Conservation (phyloP, 2,888 invertebrate genomes). For the Achlya flavicornis region DNA sequence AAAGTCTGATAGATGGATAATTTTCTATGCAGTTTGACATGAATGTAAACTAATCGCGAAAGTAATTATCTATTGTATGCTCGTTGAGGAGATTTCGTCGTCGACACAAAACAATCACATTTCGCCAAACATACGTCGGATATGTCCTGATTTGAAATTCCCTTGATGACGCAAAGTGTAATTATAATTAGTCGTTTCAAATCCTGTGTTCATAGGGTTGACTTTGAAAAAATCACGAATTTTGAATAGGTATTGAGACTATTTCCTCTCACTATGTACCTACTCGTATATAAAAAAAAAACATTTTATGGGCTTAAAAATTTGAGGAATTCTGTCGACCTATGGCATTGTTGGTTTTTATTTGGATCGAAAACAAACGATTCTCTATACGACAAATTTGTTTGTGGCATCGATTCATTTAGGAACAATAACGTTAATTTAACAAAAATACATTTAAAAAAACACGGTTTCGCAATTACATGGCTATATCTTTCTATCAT, state of each 20-base stretch:
- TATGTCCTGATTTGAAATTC: slow-evolving; percentile 33
- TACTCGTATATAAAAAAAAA: no score
- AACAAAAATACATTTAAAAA: no score
- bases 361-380: no score
- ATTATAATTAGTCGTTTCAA: slow-evolving; percentile 47
- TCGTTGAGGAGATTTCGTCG: slow-evolving; percentile 24
- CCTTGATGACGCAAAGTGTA: slow-evolving; percentile 36
- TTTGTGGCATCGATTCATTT: no score
- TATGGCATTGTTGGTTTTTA: no score
- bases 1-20: neutral
- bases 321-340: no score
- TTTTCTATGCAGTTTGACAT: neutral
- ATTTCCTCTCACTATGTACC: neutral
- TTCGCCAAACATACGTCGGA: slow-evolving; percentile 23
- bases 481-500: no score
- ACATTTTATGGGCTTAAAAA: no score
- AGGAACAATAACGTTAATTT: no score
- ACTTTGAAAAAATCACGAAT: slow-evolving; percentile 10
- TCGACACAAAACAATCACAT: slow-evolving; percentile 31
- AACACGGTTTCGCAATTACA: no score
- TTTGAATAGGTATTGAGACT: neutral
- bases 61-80: neutral
- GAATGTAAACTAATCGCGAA: neutral
- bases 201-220: slow-evolving; percentile 18
- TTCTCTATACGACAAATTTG: no score